A percentile compares a stretch with the other conserved stretches of the same genome.
phyloP scores from a whole-genome alignment of 2,797 vertebrate species.

The Fringilla coelebs region DNA sequence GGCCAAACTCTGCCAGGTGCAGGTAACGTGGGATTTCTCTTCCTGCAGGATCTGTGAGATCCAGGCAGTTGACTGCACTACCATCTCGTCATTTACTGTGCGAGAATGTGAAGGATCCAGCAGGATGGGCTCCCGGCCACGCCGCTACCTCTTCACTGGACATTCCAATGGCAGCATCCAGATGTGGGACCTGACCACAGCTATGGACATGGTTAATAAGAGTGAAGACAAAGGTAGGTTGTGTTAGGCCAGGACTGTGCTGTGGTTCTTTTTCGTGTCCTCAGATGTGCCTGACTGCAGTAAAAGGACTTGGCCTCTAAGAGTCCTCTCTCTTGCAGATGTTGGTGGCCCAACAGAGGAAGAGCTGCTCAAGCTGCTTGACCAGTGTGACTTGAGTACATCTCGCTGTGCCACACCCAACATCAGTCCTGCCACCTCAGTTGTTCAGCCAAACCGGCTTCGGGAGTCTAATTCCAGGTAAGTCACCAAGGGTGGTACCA shows the following conservation, averaged over 20 bases:
- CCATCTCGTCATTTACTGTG: slow-evolving; percentile 93
- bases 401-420: slow-evolving; percentile 96
- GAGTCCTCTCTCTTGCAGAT: slow-evolving; percentile 72
- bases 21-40: background rate
- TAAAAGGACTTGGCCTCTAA: background rate
- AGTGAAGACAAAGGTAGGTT: slow-evolving; percentile 83
- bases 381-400: slow-evolving; percentile 95
- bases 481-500: background rate
- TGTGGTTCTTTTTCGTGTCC: background rate
- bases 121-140: slow-evolving; percentile 93
- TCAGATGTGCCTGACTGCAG: background rate
- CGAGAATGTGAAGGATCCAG: slow-evolving; percentile 96
- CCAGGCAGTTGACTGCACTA: slow-evolving; percentile 93
- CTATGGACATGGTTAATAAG: slow-evolving; percentile 94
- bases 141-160: slow-evolving; percentile 94
- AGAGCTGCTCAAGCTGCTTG: slow-evolving; percentile 91
- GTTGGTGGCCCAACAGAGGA: slow-evolving; percentile 92
- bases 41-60: slow-evolving; percentile 92
- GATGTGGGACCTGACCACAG: slow-evolving; percentile 98
- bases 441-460: slow-evolving; percentile 90
- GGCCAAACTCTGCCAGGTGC: background rate
- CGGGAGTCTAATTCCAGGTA: slow-evolving; percentile 94
- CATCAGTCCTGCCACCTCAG: slow-evolving; percentile 94
- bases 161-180: slow-evolving; percentile 97
- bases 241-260: background rate